A percentile compares a stretch with the other conserved stretches of the same genome.
These are phyloP conservation scores for Petrolisthes cinctipes DNA, from an alignment of 2,888 invertebrate genomes.

Conservation along the genomic window DNA sequence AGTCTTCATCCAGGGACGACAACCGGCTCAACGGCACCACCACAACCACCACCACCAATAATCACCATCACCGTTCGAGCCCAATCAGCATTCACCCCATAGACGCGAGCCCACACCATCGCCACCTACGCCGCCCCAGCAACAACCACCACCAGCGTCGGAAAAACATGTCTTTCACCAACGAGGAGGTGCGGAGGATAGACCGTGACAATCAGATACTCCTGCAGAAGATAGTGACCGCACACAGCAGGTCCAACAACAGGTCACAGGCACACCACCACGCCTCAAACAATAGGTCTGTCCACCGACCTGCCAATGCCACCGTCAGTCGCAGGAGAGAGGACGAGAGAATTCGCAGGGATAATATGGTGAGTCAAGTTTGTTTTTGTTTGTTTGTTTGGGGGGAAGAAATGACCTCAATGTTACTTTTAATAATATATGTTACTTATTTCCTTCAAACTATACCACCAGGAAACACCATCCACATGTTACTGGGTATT, in stretches of 20 bases:
- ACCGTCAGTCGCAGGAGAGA: slow-evolving; percentile 56
- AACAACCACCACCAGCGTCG: slow-evolving; percentile 46
- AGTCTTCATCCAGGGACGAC: slow-evolving; percentile 20
- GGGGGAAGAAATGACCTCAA: neutral
- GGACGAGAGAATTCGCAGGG: slow-evolving; percentile 62
- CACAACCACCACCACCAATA: slow-evolving; percentile 16
- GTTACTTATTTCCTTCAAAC: too few relatives aligned
- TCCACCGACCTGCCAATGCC: slow-evolving; percentile 60
- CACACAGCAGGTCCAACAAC: slow-evolving; percentile 47
- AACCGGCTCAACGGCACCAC: slow-evolving; percentile 48
- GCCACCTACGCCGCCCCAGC: slow-evolving; percentile 55
- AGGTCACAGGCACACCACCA: slow-evolving; percentile 1
- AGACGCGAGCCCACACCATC: slow-evolving; percentile 62
- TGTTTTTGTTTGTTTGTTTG: neutral
- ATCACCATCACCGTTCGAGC: slow-evolving; percentile 19
- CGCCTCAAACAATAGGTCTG: slow-evolving; percentile 27
- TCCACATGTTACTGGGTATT: too few relatives aligned
- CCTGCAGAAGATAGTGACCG: slow-evolving; percentile 70
- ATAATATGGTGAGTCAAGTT: slow-evolving; percentile 62
- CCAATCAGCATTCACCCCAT: slow-evolving; percentile 58
- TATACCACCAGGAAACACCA: too few relatives aligned
- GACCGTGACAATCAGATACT: slow-evolving; percentile 72
- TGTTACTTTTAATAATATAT: too few relatives aligned
- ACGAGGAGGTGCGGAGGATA: slow-evolving; percentile 71
- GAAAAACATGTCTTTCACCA: slow-evolving; percentile 72